These are phyloP conservation scores for Alexandromys fortis DNA, from an alignment of 2,113 vertebrate species.

Conservation along the genomic window DNA sequence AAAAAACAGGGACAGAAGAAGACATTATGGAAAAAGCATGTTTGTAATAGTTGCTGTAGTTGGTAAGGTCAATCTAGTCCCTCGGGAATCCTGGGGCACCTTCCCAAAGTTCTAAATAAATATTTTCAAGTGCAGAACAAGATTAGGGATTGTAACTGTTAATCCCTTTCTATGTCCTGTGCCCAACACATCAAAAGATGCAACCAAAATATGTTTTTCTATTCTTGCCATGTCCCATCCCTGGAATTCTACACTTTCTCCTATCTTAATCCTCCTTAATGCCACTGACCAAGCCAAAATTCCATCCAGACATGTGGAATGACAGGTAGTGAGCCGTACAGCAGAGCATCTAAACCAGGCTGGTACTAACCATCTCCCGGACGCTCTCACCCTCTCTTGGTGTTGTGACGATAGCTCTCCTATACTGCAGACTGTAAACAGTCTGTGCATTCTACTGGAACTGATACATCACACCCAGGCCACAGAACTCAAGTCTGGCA, in stretches of 20 bases:
- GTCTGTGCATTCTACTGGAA: constrained; percentile 4
- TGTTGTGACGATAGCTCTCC: background rate
- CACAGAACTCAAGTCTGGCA: background rate
- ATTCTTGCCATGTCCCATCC: constrained; percentile 10
- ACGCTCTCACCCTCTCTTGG: background rate
- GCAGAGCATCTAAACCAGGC: background rate
- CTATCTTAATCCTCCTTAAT: constrained; percentile 65
- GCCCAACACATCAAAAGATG: constrained; percentile 63
- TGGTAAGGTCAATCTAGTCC: background rate
- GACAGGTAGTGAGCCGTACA: background rate
- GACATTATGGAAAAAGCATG: background rate
- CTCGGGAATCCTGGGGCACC: background rate
- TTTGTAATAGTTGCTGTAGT: background rate
- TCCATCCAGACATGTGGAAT: background rate
- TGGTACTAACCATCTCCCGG: background rate
- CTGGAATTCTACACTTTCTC: constrained; percentile 61
- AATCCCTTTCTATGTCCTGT: constrained; percentile 46
- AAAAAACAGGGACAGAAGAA: background rate
- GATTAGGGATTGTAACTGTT: constrained; percentile 48
- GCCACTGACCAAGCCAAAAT: background rate
- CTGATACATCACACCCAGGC: background rate
- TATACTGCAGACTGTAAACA: background rate
- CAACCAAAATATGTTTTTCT: constrained; percentile 49
- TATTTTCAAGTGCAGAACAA: background rate
- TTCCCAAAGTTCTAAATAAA: constrained; percentile 12